Percentiles rank a stretch among this genome's conserved stretches.
phyloP scores from a whole-genome alignment of 2,888 invertebrate genomes.

The Nomada lathburiana region DNA sequence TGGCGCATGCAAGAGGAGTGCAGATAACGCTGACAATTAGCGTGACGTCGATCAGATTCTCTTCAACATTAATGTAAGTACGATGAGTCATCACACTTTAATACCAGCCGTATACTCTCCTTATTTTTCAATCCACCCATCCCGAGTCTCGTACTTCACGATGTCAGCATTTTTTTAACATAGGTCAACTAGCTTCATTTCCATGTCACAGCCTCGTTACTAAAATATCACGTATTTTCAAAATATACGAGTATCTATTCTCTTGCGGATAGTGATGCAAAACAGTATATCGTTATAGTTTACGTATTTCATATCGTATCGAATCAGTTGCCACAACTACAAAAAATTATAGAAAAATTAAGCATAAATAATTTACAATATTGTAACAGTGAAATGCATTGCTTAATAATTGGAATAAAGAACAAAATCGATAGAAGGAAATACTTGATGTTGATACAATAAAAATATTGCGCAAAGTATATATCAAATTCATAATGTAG shows the following conservation, averaged over 20 bases:
- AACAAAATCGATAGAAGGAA: too few relatives aligned
- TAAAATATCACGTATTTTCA: background rate
- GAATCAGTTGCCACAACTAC: background rate
- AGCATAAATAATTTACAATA: too few relatives aligned
- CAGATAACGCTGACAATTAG: slow-evolving; percentile 28
- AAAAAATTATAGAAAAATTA: background rate
- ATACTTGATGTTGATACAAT: too few relatives aligned
- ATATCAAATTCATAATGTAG: too few relatives aligned
- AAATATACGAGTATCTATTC: background rate
- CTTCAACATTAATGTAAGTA: slow-evolving; percentile 7
- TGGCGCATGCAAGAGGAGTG: background rate
- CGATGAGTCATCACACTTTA: slow-evolving; percentile 39
- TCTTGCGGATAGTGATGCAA: too few relatives aligned
- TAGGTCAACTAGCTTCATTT: slow-evolving; percentile 27
- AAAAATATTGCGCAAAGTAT: too few relatives aligned
- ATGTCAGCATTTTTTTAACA: slow-evolving; percentile 32
- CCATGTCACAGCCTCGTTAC: slow-evolving; percentile 1
- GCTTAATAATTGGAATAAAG: too few relatives aligned
- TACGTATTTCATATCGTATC: background rate
- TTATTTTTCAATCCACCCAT: slow-evolving; percentile 18
- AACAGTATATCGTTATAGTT: background rate
- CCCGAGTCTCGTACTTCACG: background rate
- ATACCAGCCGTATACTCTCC: background rate
- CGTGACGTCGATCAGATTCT: slow-evolving; percentile 20
- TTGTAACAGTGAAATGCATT: too few relatives aligned